Conservation (phyloP, 1,140 invertebrate genomes). For the Pararge aegeria region DNA sequence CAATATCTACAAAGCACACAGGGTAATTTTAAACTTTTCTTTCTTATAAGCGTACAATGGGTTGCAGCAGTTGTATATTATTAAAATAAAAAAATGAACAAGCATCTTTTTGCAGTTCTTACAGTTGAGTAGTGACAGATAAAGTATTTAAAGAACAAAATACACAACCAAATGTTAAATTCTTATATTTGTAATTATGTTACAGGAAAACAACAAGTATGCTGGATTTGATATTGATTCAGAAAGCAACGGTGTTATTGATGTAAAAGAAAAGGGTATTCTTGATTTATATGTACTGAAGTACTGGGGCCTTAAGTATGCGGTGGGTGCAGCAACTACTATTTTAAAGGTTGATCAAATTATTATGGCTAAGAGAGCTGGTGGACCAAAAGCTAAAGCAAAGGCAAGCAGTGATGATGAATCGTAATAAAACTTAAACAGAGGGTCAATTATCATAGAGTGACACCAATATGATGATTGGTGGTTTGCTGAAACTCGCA, state of each 20-base stretch:
- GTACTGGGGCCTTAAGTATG: conserved; percentile 97
- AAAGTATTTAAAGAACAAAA: too few relatives aligned
- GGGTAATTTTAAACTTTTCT: conserved; percentile 61
- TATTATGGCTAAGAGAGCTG: conserved; percentile 98
- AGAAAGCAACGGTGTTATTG: conserved; percentile 84
- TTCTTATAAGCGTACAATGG: neutral
- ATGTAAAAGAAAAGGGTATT: conserved; percentile 88
- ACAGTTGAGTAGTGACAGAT: too few relatives aligned
- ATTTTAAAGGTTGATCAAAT: conserved; percentile 99
- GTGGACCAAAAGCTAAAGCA: conserved; percentile 92
- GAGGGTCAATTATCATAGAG: neutral
- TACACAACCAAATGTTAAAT: too few relatives aligned
- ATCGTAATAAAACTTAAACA: conserved; percentile 48
- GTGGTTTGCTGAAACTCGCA: too few relatives aligned
- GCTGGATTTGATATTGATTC: conserved; percentile 94
- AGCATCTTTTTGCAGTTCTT: too few relatives aligned
- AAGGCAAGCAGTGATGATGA: conserved; percentile 87
- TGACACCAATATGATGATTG: too few relatives aligned
- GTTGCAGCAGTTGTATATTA: too few relatives aligned
- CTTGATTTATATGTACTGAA: conserved; percentile 94
- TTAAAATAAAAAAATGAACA: too few relatives aligned
- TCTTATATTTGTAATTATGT: too few relatives aligned
- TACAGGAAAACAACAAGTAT: conserved; percentile 88
- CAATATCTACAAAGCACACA: conserved; percentile 95
- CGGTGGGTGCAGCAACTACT: conserved; percentile 94